Conservation (phyloP, 2,888 invertebrate species). For the Bembecia ichneumoniformis region DNA sequence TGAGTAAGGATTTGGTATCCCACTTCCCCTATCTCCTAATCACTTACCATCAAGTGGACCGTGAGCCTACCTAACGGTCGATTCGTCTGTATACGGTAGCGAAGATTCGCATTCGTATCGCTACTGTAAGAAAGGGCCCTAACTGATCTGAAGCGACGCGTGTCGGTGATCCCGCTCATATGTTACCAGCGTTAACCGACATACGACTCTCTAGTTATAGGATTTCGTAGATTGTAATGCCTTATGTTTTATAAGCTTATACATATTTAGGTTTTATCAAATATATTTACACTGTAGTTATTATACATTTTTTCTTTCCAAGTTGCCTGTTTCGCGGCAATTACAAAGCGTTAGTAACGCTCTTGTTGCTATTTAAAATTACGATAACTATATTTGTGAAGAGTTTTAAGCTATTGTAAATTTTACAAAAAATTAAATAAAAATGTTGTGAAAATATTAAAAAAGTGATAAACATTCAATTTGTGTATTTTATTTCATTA, state of each 20-base stretch:
- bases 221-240: constrained; percentile 49
- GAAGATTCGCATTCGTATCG: neutral
- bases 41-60: too few species aligned
- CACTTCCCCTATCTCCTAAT: too few species aligned
- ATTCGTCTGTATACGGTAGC: too few species aligned
- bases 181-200: constrained; percentile 54
- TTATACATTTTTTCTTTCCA: constrained; percentile 39
- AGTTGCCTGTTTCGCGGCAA: constrained; percentile 51
- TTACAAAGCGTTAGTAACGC: constrained; percentile 28
- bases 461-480: constrained; percentile 67
- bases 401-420: constrained; percentile 72
- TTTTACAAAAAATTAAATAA: constrained; percentile 71
- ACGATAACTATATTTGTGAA: constrained; percentile 61
- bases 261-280: constrained; percentile 42
- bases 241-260: constrained; percentile 57
- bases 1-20: too few species aligned
- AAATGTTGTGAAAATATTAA: constrained; percentile 73
- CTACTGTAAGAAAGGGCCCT: neutral
- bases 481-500: constrained; percentile 38
- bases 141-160: constrained; percentile 18
- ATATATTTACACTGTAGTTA: constrained; percentile 40
- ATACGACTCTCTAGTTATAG: constrained; percentile 57
- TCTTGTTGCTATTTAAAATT: constrained; percentile 52
- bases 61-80: too few species aligned
- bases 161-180: constrained; percentile 51